Evolutionary conservation across 2,113 vertebrate species (phyloP), one percentile per base, ranked within the genome.

Genomic region (Galbula dea): DNA sequence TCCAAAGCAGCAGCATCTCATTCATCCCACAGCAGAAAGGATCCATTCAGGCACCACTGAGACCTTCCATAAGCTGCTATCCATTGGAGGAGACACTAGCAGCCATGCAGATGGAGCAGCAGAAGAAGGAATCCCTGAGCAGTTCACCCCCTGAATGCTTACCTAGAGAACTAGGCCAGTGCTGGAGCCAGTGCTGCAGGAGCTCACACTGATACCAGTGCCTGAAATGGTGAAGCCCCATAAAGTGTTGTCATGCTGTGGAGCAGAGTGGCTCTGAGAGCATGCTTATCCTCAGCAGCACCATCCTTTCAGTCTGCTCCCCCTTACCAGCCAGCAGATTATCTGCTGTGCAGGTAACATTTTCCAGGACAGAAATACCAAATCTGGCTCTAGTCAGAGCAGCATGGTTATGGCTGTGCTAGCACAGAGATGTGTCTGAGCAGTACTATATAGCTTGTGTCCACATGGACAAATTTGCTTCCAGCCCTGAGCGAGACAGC

Each of bases 161-260:
- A 41, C 6, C 14, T 30, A 41, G 58, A 34, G 18, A 5, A 8
- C 29, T 34, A 43, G 29, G 43, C 20, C 32, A 51, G 9, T 11
- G 54, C 41, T 68, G 62, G 52, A 87, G 67, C 29, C 51, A 1
- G 0, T 32, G 37, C 29, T 69, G 36, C 34, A 57, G 75, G 24
- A 20, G 5, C 29, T 78, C 9, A 51, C 2, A 0, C 8, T 20
- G 20, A 34, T 15, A 46, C 3, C 22, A 34, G 36, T 2, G 1
- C 24, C 36, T 12, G 6, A 45, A 69, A 74, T 69, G 20, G 12
- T 69, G 45, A 83, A 73, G 54, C 24, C 26, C 23, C 1, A 0
- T 17, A 39, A 79, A 8, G 16, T 36, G 12, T 0, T 1, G 36
- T 16, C 52, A 14, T 43, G 8, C 26, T n/a, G 20, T 30, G 27